Evolutionary conservation across 1,140 invertebrate genomes (phyloP).

Genomic region (Zaprionus lachaisei): DNA sequence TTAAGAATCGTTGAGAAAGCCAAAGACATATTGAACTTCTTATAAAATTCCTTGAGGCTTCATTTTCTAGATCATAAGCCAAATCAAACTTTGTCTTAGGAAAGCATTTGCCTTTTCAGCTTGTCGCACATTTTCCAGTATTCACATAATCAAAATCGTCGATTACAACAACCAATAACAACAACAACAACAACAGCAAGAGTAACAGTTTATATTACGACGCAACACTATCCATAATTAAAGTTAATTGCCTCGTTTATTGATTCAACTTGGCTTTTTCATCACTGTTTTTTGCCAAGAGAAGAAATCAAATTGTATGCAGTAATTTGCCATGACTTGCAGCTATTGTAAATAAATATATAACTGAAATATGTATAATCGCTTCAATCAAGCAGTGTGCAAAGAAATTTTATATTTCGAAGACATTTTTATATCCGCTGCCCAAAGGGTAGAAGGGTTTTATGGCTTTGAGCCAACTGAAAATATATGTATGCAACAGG

Average conservation of each 20-base stretch:
- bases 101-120: conserved; percentile 26
- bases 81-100: background rate
- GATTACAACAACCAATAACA: conserved; percentile 35
- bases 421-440: background rate
- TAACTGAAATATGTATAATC: background rate
- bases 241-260: conserved; percentile 55
- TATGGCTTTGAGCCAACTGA: too few relatives aligned
- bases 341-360: conserved; percentile 22
- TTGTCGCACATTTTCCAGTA: conserved; percentile 28
- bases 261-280: conserved; percentile 36
- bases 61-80: background rate
- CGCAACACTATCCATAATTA: conserved; percentile 64
- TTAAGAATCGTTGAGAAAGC: background rate
- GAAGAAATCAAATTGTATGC: conserved; percentile 24
- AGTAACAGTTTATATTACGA: conserved; percentile 33
- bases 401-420: background rate
- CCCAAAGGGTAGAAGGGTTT: too few relatives aligned
- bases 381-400: background rate
- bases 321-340: conserved; percentile 34
- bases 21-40: background rate
- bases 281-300: conserved; percentile 25
- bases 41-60: background rate
- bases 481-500: too few relatives aligned
- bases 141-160: conserved; percentile 56
- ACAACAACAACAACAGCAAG: conserved; percentile 17